phyloP scores from a whole-genome alignment of 2,888 invertebrate genomes.

The Tortricodes alternella region DNA sequence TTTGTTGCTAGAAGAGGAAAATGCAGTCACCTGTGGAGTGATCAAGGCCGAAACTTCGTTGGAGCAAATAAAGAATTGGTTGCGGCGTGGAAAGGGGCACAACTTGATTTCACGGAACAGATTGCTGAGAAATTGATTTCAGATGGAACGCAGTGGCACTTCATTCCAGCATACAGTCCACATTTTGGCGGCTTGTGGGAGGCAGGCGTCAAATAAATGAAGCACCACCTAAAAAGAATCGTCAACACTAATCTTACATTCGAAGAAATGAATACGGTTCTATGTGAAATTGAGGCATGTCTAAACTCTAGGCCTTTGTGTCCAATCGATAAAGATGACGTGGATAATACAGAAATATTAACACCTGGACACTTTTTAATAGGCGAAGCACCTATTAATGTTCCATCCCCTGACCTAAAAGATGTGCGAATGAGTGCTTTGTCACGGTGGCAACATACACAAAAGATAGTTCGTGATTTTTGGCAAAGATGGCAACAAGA shows the following conservation, averaged over 20 bases:
- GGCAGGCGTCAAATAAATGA: conserved; percentile 26
- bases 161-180: conserved; percentile 35
- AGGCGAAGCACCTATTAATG: conserved; percentile 33
- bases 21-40: conserved; percentile 32
- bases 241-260: conserved; percentile 24
- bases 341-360: conserved; percentile 25
- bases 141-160: conserved; percentile 36
- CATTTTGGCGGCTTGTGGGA: conserved; percentile 35
- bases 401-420: conserved; percentile 30
- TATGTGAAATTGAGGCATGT: conserved; percentile 36
- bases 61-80: conserved; percentile 33
- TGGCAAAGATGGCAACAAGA: neutral
- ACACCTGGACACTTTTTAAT: conserved; percentile 42
- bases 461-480: conserved; percentile 32
- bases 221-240: conserved; percentile 22
- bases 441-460: conserved; percentile 37
- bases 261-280: conserved; percentile 33
- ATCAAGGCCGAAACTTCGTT: conserved; percentile 35
- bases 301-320: conserved; percentile 34
- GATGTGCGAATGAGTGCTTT: conserved; percentile 26
- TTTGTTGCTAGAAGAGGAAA: conserved; percentile 26
- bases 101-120: neutral
- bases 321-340: conserved; percentile 12
- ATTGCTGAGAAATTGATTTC: conserved; percentile 14
- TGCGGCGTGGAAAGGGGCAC: conserved; percentile 26